Conservation (phyloP, 2,888 invertebrate genomes). For the Athalia rosae region DNA sequence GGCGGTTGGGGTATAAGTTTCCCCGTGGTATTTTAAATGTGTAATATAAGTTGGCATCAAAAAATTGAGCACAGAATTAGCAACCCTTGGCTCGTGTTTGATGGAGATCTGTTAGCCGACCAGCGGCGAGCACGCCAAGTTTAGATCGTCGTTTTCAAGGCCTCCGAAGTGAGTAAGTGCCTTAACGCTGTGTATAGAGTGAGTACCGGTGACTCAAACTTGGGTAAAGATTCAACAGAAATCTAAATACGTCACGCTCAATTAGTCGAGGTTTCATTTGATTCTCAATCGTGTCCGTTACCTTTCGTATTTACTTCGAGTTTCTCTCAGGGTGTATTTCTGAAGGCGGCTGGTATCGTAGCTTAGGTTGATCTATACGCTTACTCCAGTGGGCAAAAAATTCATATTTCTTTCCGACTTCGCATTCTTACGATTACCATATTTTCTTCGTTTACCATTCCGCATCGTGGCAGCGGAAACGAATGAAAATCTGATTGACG, state of each 20-base stretch:
- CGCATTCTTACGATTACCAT: too few relatives aligned
- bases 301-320: too few relatives aligned
- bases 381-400: too few relatives aligned
- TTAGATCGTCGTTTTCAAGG: conserved; percentile 44
- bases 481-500: too few relatives aligned
- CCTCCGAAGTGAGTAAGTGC: conserved; percentile 38
- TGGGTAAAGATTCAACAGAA: background rate
- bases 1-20: too few relatives aligned
- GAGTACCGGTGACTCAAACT: conserved; percentile 22
- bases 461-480: too few relatives aligned
- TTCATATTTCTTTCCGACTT: too few relatives aligned
- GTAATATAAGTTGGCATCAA: background rate
- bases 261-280: background rate
- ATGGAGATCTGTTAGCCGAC: conserved; percentile 41
- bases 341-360: too few relatives aligned
- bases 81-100: conserved; percentile 43
- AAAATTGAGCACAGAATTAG: conserved; percentile 43
- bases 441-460: too few relatives aligned
- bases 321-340: too few relatives aligned
- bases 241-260: conserved; percentile 1
- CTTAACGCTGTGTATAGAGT: background rate
- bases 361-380: too few relatives aligned
- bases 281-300: too few relatives aligned
- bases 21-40: background rate
- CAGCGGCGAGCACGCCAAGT: conserved; percentile 41